Percentiles rank a stretch among this genome's conserved stretches.
These are phyloP conservation scores for Pristionchus arcanus DNA, from an alignment of 2,888 invertebrate genomes.

Conservation along the genomic window DNA sequence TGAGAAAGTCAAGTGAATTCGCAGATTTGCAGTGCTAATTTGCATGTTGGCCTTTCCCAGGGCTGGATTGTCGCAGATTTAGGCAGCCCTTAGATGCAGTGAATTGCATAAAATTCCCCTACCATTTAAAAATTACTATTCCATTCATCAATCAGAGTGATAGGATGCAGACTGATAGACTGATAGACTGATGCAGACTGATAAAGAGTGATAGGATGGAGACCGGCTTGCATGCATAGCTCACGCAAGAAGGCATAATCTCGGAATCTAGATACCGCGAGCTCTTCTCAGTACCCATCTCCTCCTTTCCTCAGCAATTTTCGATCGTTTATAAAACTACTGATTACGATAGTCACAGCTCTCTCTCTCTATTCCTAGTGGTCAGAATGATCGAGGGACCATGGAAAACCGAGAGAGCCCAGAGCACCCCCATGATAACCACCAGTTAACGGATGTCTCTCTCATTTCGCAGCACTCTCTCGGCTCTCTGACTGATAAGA, in stretches of 20 bases:
- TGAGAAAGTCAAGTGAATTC: background rate
- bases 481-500: slow-evolving; percentile 34
- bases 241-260: too few relatives aligned
- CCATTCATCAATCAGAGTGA: too few relatives aligned
- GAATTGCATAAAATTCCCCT: too few relatives aligned
- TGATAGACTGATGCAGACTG: too few relatives aligned
- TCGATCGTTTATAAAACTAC: too few relatives aligned
- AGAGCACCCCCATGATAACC: background rate
- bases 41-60: background rate
- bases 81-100: background rate
- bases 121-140: background rate
- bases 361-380: background rate
- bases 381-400: background rate
- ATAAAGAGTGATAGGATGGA: too few relatives aligned
- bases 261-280: background rate
- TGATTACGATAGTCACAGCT: background rate
- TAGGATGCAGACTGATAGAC: too few relatives aligned
- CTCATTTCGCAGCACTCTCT: slow-evolving; percentile 41
- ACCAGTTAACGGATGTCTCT: background rate
- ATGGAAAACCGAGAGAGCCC: background rate
- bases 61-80: background rate
- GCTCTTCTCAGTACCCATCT: background rate
- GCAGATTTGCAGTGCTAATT: background rate
- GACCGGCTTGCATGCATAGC: too few relatives aligned
- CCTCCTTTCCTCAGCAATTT: too few relatives aligned